A percentile compares a stretch with the other conserved stretches of the same genome.
These are phyloP conservation scores for Maylandia zebra DNA, from an alignment of 2,113 vertebrate genomes.

Conservation along the genomic window DNA sequence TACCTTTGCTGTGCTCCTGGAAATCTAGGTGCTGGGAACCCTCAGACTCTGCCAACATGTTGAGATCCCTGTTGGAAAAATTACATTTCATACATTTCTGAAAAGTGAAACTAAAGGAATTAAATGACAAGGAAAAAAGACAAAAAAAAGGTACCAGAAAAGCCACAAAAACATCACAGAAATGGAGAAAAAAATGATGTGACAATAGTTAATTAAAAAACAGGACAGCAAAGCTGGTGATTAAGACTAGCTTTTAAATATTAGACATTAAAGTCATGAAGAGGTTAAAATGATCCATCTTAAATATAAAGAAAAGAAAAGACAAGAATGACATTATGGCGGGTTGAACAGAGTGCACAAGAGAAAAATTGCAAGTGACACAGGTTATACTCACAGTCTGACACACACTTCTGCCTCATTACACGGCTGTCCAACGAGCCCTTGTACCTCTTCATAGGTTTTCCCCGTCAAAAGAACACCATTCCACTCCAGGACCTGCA, in stretches of 20 bases:
- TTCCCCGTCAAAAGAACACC: slow-evolving; percentile 85
- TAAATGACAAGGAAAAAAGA: background rate
- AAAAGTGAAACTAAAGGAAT: background rate
- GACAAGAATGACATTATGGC: background rate
- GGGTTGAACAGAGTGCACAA: background rate
- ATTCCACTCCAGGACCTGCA: slow-evolving; percentile 99
- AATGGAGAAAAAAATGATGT: background rate
- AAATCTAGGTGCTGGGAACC: slow-evolving; percentile 83
- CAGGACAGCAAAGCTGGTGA: background rate
- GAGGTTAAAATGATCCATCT: background rate
- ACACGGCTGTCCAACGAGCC: slow-evolving; percentile 83
- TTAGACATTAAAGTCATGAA: background rate
- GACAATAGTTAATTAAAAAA: background rate
- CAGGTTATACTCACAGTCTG: slow-evolving; percentile 91
- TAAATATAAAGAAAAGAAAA: background rate
- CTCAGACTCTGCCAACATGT: slow-evolving; percentile 89
- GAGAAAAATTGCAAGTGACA: background rate
- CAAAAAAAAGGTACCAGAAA: background rate
- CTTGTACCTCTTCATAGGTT: slow-evolving; percentile 97
- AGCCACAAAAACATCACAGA: background rate
- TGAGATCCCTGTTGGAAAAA: slow-evolving; percentile 80
- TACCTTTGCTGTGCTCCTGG: slow-evolving; percentile 80
- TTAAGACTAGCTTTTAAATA: background rate
- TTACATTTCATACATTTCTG: background rate
- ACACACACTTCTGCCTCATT: slow-evolving; percentile 97